Base-by-base conservation (phyloP, 2,113 vertebrate species). In the Passer montanus region DNA sequence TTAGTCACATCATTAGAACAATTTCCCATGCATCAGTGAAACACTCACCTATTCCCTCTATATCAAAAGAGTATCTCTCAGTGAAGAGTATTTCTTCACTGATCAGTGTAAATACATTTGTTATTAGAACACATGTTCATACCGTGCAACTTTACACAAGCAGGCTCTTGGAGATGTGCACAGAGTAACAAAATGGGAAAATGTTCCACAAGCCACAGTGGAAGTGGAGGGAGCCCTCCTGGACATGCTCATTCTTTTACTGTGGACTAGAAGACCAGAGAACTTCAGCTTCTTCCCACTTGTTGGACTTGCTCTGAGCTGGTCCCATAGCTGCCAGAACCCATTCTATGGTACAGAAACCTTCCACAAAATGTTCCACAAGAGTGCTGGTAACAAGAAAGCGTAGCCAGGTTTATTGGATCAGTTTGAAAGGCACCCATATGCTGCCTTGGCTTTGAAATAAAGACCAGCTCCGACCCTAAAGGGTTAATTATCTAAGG, bases 361-460 rank as follows among this genome's bases (percentile, higher is more conserved):
- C 10, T 52, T 80, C 31, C 19, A 13, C 12, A 26, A n/a, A n/a
- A n/a, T n/a, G n/a, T n/a, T n/a, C n/a, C n/a, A n/a, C n/a, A n/a
- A n/a, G 9, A 6, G 4, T 16, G 20, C 3, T 81, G 22, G 11
- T 10, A 33, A 15, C 9, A 26, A 26, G 24, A 67, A 53, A 4
- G 5, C 24, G 11, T 11, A 63, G 3, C 16, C 43, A 67, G 0
- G 0, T 67, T 8, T 67, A 2, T 14, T n/a, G 22, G 9, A 28
- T 39, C 22, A 39, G 35, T 49, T 15, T 70, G 55, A 47, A 84
- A 67, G 10, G 37, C 10, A 8, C 10, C 49, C 15, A 50, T 14
- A 53, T 4, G 2, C 73, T 21, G 1, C 5, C 39, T 28, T 55
- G 22, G 52, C 15, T 63, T 67, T n/a, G 58, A 20, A 43, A 39